These are phyloP conservation scores for Penaeus indicus DNA, from an alignment of 1,140 invertebrate species.

Conservation along the genomic window DNA sequence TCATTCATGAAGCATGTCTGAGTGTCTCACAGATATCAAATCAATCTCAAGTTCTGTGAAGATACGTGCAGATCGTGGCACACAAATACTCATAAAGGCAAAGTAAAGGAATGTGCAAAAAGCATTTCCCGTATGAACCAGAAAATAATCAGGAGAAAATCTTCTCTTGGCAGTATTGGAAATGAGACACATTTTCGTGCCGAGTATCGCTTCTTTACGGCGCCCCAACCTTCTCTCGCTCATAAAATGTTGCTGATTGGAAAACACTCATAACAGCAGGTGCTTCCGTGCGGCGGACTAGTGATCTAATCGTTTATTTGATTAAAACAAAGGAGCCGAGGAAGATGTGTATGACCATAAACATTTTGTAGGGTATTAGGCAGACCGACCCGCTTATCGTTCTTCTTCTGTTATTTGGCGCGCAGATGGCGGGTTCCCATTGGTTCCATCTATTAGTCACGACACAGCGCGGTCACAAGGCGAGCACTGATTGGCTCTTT, in stretches of 20 bases:
- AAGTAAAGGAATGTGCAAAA: too few relatives aligned
- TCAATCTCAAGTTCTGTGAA: too few relatives aligned
- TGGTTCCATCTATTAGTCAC: slow-evolving; percentile 60
- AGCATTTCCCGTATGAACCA: background rate
- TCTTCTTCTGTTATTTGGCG: slow-evolving; percentile 54
- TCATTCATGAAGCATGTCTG: too few relatives aligned
- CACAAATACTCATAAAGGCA: too few relatives aligned
- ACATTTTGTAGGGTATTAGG: slow-evolving; percentile 51
- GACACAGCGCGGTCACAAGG: slow-evolving; percentile 56
- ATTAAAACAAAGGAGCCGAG: slow-evolving; percentile 60
- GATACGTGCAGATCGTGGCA: too few relatives aligned
- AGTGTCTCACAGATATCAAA: too few relatives aligned
- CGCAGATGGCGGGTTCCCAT: slow-evolving; percentile 52
- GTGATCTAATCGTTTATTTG: slow-evolving; percentile 58
- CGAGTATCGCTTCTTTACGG: slow-evolving; percentile 39
- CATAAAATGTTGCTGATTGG: slow-evolving; percentile 44
- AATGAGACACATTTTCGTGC: slow-evolving; percentile 44
- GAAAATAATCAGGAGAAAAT: slow-evolving; percentile 46
- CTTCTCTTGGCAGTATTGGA: slow-evolving; percentile 41
- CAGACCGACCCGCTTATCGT: slow-evolving; percentile 46
- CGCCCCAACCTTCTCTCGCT: background rate
- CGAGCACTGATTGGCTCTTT: slow-evolving; percentile 59
- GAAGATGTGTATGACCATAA: slow-evolving; percentile 55
- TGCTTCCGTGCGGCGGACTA: slow-evolving; percentile 26
- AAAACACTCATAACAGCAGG: slow-evolving; percentile 33